Evolutionary conservation across 1,140 invertebrate genomes (phyloP), one percentile per base, ranked within the genome.

Genomic region (Bombus superbus): DNA sequence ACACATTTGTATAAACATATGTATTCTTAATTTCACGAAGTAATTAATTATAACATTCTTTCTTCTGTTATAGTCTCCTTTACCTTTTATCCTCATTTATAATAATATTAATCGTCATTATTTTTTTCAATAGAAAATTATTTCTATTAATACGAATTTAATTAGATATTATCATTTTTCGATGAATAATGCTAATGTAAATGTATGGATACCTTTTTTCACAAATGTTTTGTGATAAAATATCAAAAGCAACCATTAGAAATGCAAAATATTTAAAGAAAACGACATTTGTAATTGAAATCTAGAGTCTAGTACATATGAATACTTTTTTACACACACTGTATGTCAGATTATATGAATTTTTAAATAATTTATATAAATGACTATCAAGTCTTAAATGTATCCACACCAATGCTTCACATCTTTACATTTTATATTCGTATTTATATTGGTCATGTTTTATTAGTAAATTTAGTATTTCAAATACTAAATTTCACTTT

Each of bases 381-480:
- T 66, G 15, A 66, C 32, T 66, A 66, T 40, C 8, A 40, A 66
- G n/a, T 35, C 13, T 13, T 25, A 10, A 38, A 69, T 38, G 15
- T 32, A 66, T 35, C 5, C 13, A 66, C 13, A 66, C 15, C 3
- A 32, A 66, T 66, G 22, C 22, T 57, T 57, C 22, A 57, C 5
- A 13, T 4, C 10, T 59, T 59, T 32, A 59, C 57, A 59, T n/a
- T 64, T 68, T 68, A 35, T 18, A 68, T 68, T 66, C 10, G n/a
- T 32, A 68, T 38, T 69, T 38, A 22, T 32, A 6, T 32, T 35
- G 6, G 11, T 66, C 4, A 6, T 66, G 9, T 22, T 18, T 66
- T 69, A 69, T 86, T 44, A 81, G 73, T 64, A n/a, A 72, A 73
- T 68, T 68, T 35, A 8, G 1, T 35, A 66, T 22, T 44, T 18